Evolutionary conservation across 1,140 invertebrate genomes (phyloP), one percentile per base, ranked within the genome.

Genomic region (Drosophila nigromelanica): DNA sequence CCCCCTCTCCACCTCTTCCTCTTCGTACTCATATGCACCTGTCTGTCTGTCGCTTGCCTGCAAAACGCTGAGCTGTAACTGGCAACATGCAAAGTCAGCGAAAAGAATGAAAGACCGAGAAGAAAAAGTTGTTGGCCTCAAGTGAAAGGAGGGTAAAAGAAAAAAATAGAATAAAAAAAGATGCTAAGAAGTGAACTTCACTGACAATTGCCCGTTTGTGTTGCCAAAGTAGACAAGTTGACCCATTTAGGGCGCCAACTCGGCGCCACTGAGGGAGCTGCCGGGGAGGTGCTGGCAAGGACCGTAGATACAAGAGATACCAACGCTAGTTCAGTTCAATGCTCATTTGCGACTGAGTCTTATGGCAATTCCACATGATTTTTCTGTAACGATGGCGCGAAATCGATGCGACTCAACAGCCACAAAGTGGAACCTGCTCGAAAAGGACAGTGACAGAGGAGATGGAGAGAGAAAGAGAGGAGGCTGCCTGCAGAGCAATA

Each of bases 201-300:
- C 69, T 85, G 80, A 86, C 80, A 85, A 85, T 85, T 85, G 80
- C 55, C 81, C 73, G 63, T 72, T 82, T 83, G 60, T 66, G 56
- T 73, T 73, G 52, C 66, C 45, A 80, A 68, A 76, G 63, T 64
- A 81, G 81, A 86, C 80, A 77, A 86, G 80, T 85, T 85, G 80
- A 86, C 80, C 80, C 78, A 85, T 86, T 85, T 83, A 55, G 37
- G 10, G 18, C 54, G 52, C 27, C 27, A 27, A 6, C 27, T 27
- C 27, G 47, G 39, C 33, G 52, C 24, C 14, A 52, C n/a, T 6
- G 18, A 24, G 37, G 3, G 14, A n/a, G 14, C 5, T 2, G 42
- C 6, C n/a, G 14, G 14, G 14, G 42, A 7, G 14, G 27, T 51
- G 48, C 12, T 33, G 27, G n/a, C 21, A 18, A 21, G 54, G 37